Evolutionary conservation across 2,888 invertebrate genomes (phyloP).

Genomic region (Coleophora deauratella): DNA sequence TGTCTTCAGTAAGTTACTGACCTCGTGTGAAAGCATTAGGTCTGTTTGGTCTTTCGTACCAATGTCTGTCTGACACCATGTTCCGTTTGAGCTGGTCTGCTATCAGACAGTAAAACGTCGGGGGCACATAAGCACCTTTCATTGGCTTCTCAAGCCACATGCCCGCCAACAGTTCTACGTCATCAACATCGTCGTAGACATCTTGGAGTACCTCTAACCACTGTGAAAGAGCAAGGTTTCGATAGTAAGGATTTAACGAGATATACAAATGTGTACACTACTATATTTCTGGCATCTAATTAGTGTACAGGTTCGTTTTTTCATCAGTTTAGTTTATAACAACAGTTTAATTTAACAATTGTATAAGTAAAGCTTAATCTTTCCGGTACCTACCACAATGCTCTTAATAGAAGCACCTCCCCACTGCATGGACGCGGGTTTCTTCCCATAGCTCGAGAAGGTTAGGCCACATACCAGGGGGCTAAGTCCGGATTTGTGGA

Average conservation of each 20-base stretch:
- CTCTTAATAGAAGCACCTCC: too few species aligned
- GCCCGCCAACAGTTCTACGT: conserved; percentile 91
- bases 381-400: too few species aligned
- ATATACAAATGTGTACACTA: background rate
- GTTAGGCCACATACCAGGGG: too few species aligned
- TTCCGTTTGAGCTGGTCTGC: conserved; percentile 86
- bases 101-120: conserved; percentile 88
- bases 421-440: too few species aligned
- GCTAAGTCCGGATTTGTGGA: too few species aligned
- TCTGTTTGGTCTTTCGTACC: conserved; percentile 61
- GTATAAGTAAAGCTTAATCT: too few species aligned
- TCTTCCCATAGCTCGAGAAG: too few species aligned
- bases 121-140: conserved; percentile 86
- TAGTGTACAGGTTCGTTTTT: background rate
- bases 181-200: conserved; percentile 73
- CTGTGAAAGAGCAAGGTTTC: conserved; percentile 16
- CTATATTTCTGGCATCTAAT: background rate
- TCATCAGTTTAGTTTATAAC: too few species aligned
- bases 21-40: conserved; percentile 35
- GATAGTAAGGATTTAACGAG: background rate
- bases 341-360: too few species aligned
- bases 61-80: conserved; percentile 87
- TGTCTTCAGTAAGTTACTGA: conserved; percentile 16
- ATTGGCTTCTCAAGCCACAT: conserved; percentile 86
- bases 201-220: conserved; percentile 24